Base-by-base conservation (phyloP, 2,888 invertebrate genomes). In the Acanthopleura granulata region DNA sequence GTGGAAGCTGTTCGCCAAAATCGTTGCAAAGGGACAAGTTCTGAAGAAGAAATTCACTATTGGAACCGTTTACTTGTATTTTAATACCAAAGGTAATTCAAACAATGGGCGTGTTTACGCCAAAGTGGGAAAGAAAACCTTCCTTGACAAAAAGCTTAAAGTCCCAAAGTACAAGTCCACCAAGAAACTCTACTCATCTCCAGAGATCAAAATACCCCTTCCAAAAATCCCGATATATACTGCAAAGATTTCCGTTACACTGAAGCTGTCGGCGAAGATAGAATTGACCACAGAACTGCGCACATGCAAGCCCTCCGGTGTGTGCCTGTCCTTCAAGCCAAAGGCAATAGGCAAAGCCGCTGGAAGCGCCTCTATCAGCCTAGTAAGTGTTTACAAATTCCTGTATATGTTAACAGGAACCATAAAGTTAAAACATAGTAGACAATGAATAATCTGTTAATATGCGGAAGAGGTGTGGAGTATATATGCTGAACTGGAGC, bases 1-100 rank as follows among this genome's bases (percentile, higher is more conserved):
- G 25, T 27, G 16, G 4, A 66, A 66, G 29, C 29, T 66, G 25
- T 66, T 66, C 14, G 66, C 66, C 25, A 66, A 66, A 27, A 25
- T 25, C 6, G 66, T 66, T 18, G 66, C 66, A 16, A 66, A 66
- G 3, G 66, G 27, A 6, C 18, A 66, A 27, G 29, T 66, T 14
- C 25, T 66, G 3, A 66, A 66, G 66, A 66, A 66, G 14, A 66
- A 22, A 22, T 66, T 66, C 25, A 27, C 66, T 6, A 66, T 66
- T 66, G 66, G 66, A 16, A 66, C 66, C 16, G 66, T 27, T 25
- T 27, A 22, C 15, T 14, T 66, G 22, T 66, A 66, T 27, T 66
- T 66, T 27, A 15, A 27, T 16, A 66, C 27, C 1, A 66, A 27
- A 3, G 66, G 66, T 6, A 66, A 66, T 6, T 16, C 15, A 27